A percentile compares a stretch with the other conserved stretches of the same genome.
phyloP scores from a whole-genome alignment of 2,888 invertebrate genomes.

The Melanargia galathea region DNA sequence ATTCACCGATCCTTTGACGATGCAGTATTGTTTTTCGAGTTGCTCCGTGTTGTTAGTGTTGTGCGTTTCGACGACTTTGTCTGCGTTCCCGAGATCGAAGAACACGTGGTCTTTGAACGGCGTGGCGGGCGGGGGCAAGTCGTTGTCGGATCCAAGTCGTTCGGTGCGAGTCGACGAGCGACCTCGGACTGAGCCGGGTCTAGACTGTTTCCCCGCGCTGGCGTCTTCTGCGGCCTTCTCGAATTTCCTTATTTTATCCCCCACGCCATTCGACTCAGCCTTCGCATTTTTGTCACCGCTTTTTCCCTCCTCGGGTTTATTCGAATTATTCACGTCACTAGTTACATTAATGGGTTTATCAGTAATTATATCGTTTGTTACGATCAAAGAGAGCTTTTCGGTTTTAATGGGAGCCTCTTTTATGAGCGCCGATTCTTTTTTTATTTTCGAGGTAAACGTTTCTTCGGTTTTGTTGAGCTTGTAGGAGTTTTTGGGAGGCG shows the following conservation, averaged over 20 bases:
- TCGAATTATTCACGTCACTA: slow-evolving; percentile 28
- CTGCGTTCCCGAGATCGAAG: slow-evolving; percentile 53
- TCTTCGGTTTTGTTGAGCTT: slow-evolving; percentile 45
- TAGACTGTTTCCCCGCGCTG: slow-evolving; percentile 58
- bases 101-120: slow-evolving; percentile 54
- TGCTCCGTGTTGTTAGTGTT: slow-evolving; percentile 35
- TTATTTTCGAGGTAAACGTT: slow-evolving; percentile 42
- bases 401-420: slow-evolving; percentile 51
- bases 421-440: slow-evolving; percentile 49
- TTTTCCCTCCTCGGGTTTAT: slow-evolving; percentile 30
- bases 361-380: slow-evolving; percentile 36
- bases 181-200: slow-evolving; percentile 66
- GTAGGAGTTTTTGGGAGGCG: slow-evolving; percentile 40
- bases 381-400: slow-evolving; percentile 49
- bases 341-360: slow-evolving; percentile 30
- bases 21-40: slow-evolving; percentile 55
- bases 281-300: slow-evolving; percentile 37
- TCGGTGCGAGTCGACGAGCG: slow-evolving; percentile 54
- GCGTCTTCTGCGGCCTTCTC: slow-evolving; percentile 75
- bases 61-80: slow-evolving; percentile 41
- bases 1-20: slow-evolving; percentile 49
- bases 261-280: slow-evolving; percentile 73
- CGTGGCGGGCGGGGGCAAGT: slow-evolving; percentile 64
- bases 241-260: slow-evolving; percentile 76
- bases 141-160: slow-evolving; percentile 57